phyloP scores from a whole-genome alignment of 1,140 invertebrate species.

The Lepidurus packardi region DNA sequence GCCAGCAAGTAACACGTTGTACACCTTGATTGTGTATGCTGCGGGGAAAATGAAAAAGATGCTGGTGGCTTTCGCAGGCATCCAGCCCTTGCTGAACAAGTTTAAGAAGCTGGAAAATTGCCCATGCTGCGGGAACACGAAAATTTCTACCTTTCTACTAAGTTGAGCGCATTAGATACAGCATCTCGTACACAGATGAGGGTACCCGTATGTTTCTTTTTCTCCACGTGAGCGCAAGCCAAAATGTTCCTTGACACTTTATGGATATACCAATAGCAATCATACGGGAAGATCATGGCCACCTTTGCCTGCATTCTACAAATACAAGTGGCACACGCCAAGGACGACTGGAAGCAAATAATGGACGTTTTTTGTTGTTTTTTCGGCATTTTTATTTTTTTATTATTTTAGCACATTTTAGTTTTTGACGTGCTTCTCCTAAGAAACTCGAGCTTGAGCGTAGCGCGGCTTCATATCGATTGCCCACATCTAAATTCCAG shows the following conservation, averaged over 20 bases:
- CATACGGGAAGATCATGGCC: constrained; percentile 12
- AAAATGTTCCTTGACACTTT: not conserved
- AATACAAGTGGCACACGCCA: constrained; percentile 21
- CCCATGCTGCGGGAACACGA: not conserved
- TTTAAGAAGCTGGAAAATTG: constrained; percentile 5
- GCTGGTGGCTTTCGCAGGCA: not conserved
- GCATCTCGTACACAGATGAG: not conserved
- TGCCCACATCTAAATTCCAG: too few relatives aligned
- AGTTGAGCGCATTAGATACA: not conserved
- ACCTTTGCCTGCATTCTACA: not conserved
- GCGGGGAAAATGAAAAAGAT: not conserved
- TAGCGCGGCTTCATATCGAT: too few relatives aligned
- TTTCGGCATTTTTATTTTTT: not conserved
- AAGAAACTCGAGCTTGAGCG: too few relatives aligned
- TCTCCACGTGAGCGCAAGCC: not conserved
- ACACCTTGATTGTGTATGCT: not conserved
- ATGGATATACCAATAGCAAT: not conserved
- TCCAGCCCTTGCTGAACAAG: not conserved
- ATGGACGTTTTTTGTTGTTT: not conserved
- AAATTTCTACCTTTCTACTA: not conserved
- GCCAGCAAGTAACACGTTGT: not conserved
- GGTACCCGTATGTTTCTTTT: constrained; percentile 15
- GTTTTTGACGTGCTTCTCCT: too few relatives aligned
- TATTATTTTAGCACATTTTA: not conserved
- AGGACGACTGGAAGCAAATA: not conserved